phyloP scores from a whole-genome alignment of 1,140 invertebrate species.

The Drosophila kohkoa region DNA sequence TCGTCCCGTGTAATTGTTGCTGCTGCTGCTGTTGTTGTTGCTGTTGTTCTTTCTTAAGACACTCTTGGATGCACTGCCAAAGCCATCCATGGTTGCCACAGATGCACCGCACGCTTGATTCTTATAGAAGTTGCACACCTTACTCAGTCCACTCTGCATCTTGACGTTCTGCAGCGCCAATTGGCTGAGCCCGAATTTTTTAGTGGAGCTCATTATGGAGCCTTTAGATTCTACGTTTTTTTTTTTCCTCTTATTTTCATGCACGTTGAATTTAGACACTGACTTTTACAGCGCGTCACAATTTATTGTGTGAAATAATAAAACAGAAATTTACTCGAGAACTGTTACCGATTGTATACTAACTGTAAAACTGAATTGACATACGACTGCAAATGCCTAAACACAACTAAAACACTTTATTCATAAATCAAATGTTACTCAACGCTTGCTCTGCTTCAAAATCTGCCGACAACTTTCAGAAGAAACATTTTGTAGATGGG shows the following conservation, averaged over 20 bases:
- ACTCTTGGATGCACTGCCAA: too few relatives aligned
- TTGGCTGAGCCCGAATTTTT: conserved; percentile 16
- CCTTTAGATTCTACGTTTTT: neutral
- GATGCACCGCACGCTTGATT: neutral
- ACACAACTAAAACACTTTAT: neutral
- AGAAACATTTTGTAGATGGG: too few relatives aligned
- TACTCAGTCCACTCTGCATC: neutral
- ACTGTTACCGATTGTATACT: conserved; percentile 25
- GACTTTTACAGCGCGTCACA: neutral
- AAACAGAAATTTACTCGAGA: conserved; percentile 32
- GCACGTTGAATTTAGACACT: conserved; percentile 26
- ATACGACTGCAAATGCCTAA: neutral
- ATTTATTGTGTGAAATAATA: conserved; percentile 13
- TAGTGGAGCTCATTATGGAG: conserved; percentile 15
- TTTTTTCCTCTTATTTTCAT: neutral
- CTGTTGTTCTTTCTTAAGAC: too few relatives aligned
- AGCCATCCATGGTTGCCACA: neutral
- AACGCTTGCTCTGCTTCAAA: conserved; percentile 8
- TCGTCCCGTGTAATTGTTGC: neutral
- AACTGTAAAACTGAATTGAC: conserved; percentile 38
- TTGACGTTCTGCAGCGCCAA: conserved; percentile 17
- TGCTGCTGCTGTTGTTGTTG: neutral
- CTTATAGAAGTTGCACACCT: conserved; percentile 4
- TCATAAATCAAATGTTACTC: neutral
- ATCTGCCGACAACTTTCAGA: neutral